A percentile compares a stretch with the other conserved stretches of the same genome.
Evolutionary conservation across 1,140 invertebrate genomes (phyloP).

Genomic region (Heliconius nattereri): DNA sequence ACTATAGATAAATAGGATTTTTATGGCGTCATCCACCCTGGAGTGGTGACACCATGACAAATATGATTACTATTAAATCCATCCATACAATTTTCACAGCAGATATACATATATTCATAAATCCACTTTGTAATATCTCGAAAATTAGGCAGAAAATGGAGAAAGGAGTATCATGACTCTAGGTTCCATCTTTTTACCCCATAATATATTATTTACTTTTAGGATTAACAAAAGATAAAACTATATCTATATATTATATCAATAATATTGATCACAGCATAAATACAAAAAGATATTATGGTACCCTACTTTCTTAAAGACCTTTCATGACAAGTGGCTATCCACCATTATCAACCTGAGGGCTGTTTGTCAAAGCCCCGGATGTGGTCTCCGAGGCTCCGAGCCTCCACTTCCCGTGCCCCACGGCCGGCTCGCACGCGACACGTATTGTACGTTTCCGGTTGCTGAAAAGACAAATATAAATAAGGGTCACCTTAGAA

Average conservation of each 20-base stretch:
- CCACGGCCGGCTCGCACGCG: constrained; percentile 46
- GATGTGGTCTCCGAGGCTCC: constrained; percentile 56
- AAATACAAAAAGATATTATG: constrained; percentile 12
- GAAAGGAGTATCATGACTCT: no score
- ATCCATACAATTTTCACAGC: no score
- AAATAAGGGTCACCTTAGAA: constrained; percentile 11
- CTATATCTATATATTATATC: not conserved
- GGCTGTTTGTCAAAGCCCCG: constrained; percentile 67
- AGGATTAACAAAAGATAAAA: no score
- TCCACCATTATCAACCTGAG: constrained; percentile 49
- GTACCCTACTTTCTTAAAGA: constrained; percentile 26
- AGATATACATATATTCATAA: no score
- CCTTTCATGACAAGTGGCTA: constrained; percentile 41
- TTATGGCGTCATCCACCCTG: no score
- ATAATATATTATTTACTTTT: no score
- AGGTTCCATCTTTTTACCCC: no score
- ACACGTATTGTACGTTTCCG: constrained; percentile 50
- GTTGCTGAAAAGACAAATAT: constrained; percentile 41
- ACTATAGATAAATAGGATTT: no score
- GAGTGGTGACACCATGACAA: no score
- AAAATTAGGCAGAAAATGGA: no score
- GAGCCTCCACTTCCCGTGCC: constrained; percentile 51
- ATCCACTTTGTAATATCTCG: no score
- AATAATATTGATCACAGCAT: not conserved
- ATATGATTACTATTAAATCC: no score